Conservation (phyloP, 1,140 invertebrate genomes). For the Leptinotarsa defecta region DNA sequence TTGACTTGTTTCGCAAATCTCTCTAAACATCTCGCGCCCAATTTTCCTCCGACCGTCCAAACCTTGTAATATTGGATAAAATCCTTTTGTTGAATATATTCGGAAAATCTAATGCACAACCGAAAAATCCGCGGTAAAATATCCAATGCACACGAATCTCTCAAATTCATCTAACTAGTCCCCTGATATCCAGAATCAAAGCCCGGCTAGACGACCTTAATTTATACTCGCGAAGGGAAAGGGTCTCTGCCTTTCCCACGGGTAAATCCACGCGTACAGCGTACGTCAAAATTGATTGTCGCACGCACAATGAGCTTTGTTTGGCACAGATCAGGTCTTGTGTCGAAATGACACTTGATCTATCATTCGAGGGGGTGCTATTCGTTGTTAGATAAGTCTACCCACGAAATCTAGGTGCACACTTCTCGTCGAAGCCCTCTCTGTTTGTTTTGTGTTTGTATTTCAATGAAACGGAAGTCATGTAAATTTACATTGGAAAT, state of each 20-base stretch:
- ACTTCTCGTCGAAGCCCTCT: not conserved
- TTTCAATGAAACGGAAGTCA: constrained; percentile 15
- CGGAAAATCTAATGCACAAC: too few relatives aligned
- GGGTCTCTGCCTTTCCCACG: not conserved
- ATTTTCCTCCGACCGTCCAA: too few relatives aligned
- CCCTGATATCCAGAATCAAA: too few relatives aligned
- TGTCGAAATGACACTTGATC: not conserved
- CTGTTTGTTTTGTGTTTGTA: constrained; percentile 9
- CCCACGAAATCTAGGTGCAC: not conserved
- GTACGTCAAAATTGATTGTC: not conserved
- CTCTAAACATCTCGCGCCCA: too few relatives aligned
- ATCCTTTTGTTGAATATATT: too few relatives aligned
- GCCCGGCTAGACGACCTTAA: too few relatives aligned
- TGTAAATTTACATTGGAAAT: constrained; percentile 25
- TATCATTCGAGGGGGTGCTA: not conserved
- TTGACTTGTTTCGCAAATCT: too few relatives aligned
- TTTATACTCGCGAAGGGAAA: not conserved
- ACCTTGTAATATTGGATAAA: too few relatives aligned
- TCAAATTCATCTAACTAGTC: too few relatives aligned
- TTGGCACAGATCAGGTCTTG: not conserved
- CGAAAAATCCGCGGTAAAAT: too few relatives aligned
- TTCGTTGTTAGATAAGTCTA: not conserved
- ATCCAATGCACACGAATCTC: too few relatives aligned
- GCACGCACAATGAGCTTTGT: not conserved
- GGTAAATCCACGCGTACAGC: constrained; percentile 4